Conservation (phyloP, 1,140 invertebrate genomes). For the Lanistes nyassanus region DNA sequence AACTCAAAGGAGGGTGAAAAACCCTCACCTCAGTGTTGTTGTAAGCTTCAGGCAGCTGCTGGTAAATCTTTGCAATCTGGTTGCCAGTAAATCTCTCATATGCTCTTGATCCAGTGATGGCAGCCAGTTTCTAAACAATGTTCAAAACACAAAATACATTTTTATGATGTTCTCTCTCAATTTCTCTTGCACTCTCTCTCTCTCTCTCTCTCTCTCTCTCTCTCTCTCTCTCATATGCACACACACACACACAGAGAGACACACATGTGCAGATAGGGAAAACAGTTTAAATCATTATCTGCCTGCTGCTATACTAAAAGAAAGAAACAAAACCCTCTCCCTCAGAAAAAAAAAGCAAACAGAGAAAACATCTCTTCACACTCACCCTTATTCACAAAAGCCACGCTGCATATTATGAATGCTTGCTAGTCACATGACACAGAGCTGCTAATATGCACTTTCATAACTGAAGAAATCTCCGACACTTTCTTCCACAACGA, state of each 20-base stretch:
- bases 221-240: too few relatives aligned
- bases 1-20: too few relatives aligned
- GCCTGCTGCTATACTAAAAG: not conserved
- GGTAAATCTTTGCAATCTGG: slow-evolving; percentile 90
- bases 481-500: too few relatives aligned
- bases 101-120: slow-evolving; percentile 89
- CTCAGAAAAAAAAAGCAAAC: not conserved
- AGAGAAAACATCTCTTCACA: not conserved
- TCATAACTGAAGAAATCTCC: too few relatives aligned
- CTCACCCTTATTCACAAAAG: too few relatives aligned
- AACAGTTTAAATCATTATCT: not conserved
- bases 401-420: too few relatives aligned
- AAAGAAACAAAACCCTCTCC: not conserved
- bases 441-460: too few relatives aligned
- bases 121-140: slow-evolving; percentile 75
- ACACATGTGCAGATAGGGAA: not conserved
- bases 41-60: slow-evolving; percentile 80
- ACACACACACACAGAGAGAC: not conserved
- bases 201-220: too few relatives aligned
- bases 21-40: slow-evolving; percentile 81
- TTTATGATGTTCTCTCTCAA: not conserved
- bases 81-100: slow-evolving; percentile 94
- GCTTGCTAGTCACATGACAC: too few relatives aligned
- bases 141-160: not conserved
- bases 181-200: too few relatives aligned